Evolutionary conservation across 2,888 invertebrate species (phyloP).

Genomic region (Polyploca ridens): DNA sequence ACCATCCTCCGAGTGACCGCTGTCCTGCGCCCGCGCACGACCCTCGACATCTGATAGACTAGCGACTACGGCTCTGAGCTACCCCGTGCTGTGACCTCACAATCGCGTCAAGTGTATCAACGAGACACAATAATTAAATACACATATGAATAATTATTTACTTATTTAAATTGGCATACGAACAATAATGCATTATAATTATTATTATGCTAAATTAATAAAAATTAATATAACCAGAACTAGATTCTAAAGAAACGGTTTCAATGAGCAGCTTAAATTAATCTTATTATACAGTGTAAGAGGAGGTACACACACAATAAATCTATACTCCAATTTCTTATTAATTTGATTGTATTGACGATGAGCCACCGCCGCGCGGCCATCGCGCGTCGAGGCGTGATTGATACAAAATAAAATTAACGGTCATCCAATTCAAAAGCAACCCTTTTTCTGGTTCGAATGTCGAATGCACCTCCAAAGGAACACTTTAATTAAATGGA

Average conservation of each 20-base stretch:
- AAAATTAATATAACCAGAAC: no score
- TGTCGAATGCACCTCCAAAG: constrained; percentile 3
- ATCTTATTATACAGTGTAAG: neutral
- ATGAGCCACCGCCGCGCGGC: neutral
- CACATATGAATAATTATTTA: no score
- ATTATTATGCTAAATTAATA: no score
- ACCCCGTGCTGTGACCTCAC: neutral
- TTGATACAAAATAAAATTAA: constrained; percentile 1
- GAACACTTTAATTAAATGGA: constrained; percentile 41
- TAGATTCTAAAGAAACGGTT: no score
- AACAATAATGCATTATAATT: no score
- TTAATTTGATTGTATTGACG: neutral
- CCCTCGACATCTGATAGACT: constrained; percentile 14
- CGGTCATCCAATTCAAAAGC: neutral
- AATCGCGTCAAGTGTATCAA: neutral
- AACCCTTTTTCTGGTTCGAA: constrained; percentile 7
- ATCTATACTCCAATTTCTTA: neutral
- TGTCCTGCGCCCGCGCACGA: constrained; percentile 13
- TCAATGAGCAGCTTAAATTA: no score
- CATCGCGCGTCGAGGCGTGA: neutral
- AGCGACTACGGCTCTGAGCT: neutral
- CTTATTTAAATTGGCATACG: no score
- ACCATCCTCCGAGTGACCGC: constrained; percentile 7
- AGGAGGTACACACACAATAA: neutral
- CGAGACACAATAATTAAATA: no score